These are phyloP conservation scores for Labia minor DNA, from an alignment of 2,888 invertebrate genomes.

Conservation along the genomic window DNA sequence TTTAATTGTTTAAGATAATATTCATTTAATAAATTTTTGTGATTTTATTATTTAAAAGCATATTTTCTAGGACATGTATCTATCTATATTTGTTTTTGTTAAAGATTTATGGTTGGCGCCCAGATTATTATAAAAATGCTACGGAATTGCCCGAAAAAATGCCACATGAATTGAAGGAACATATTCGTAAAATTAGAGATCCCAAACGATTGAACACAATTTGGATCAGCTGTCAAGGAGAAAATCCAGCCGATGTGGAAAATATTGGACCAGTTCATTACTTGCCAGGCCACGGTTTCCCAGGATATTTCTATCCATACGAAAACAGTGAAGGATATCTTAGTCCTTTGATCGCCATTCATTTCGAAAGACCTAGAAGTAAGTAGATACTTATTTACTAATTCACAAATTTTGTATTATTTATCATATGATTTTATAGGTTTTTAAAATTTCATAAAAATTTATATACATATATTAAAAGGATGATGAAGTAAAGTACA, in stretches of 20 bases:
- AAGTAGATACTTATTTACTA: too few relatives aligned
- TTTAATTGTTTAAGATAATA: too few relatives aligned
- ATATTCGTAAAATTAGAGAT: conserved; percentile 39
- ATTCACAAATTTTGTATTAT: too few relatives aligned
- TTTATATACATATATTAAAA: too few relatives aligned
- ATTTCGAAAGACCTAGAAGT: conserved; percentile 72
- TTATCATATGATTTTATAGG: too few relatives aligned
- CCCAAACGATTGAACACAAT: conserved; percentile 51
- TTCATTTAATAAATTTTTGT: too few relatives aligned
- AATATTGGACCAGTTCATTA: conserved; percentile 85
- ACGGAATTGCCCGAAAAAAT: conserved; percentile 58
- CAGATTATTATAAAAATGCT: conserved; percentile 62
- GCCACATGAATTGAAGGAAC: conserved; percentile 63
- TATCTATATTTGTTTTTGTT: too few relatives aligned
- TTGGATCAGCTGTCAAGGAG: conserved; percentile 90
- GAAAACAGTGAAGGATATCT: conserved; percentile 73
- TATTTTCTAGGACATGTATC: too few relatives aligned
- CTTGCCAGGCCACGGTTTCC: conserved; percentile 71
- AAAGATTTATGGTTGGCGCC: conserved; percentile 84
- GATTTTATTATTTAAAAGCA: too few relatives aligned
- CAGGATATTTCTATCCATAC: conserved; percentile 77
- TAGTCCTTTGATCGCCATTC: conserved; percentile 80
- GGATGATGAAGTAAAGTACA: too few relatives aligned
- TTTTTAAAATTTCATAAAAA: too few relatives aligned
- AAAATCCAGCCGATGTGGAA: conserved; percentile 86